Evolutionary conservation across 2,888 invertebrate species (phyloP), one percentile per base, ranked within the genome.

Genomic region (Drosophila setosimentum): DNA sequence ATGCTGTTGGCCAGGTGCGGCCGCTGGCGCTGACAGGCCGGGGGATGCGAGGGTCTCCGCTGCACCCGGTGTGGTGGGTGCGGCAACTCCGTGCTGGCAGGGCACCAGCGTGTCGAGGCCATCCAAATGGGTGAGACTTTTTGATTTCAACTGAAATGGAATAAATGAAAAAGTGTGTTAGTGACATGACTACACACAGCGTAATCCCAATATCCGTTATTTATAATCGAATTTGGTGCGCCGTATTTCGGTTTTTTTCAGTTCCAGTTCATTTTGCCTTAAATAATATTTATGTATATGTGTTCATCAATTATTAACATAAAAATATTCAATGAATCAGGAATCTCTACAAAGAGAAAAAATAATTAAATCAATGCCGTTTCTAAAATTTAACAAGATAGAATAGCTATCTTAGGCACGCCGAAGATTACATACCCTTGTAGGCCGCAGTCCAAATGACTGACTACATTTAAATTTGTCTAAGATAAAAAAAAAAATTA

Each of bases 101-200:
- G 92, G 89, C 79, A 92, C 86, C 86, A 92, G 91, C 68, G 94
- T 94, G 91, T 96, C 95, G 91, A 96, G 93, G 80, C 94, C 94
- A 94, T 96, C 96, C 92, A 96, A 94, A 92, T 96, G 96, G 80
- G 95, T 96, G 91, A 96, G 94, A 92, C 96, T 96, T 92, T 96
- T 94, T 76, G 96, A 96, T 91, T 96, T 96, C 87, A 96, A 94
- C 96, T 96, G 94, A 18, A 94, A 94, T 65, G 58, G 76, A 60
- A 69, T 68, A 49, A 83, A 79, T 80, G 51, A 27, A 62, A 71
- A 71, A 37, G 48, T 53, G 50, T 60, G 59, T 70, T 40, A 73
- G 35, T 57, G 71, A 64, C 59, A 73, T 40, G 68, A 55, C 55
- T 54, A 32, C 50, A 18, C 35, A 61, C 45, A 61, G 55, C 66